Conservation (phyloP, 2,797 vertebrate species). For the Orientallactaga sibirica region DNA sequence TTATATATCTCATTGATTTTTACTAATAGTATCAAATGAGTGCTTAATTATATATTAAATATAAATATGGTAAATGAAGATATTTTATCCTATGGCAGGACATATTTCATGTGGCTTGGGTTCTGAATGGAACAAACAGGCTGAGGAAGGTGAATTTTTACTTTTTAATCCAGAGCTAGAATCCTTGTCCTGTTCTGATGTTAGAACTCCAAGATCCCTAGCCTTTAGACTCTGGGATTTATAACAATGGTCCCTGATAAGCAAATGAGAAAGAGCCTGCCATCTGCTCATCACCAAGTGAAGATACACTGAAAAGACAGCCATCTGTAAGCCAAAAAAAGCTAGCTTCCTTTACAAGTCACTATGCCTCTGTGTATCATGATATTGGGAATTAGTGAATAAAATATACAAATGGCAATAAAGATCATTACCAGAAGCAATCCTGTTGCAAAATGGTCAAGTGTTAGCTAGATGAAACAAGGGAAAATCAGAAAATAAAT, state of each 20-base stretch:
- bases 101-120: too few relatives aligned
- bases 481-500: neutral
- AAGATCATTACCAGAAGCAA: neutral
- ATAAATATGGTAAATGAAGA: neutral
- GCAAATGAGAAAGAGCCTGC: neutral
- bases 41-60: constrained; percentile 22
- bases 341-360: neutral
- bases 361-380: neutral
- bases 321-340: neutral
- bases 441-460: neutral
- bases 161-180: too few relatives aligned
- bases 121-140: too few relatives aligned
- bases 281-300: neutral
- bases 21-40: neutral
- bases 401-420: neutral
- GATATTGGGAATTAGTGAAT: neutral
- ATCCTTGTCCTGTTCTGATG: too few relatives aligned
- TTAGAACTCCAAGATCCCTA: too few relatives aligned
- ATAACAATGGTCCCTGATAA: too few relatives aligned
- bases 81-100: neutral
- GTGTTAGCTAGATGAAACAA: neutral
- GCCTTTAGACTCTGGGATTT: too few relatives aligned
- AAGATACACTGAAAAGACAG: neutral
- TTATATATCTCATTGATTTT: constrained; percentile 17
- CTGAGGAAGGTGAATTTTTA: too few relatives aligned